Evolutionary conservation across 2,113 vertebrate genomes (phyloP).

Genomic region (Cyanoderma ruficeps): DNA sequence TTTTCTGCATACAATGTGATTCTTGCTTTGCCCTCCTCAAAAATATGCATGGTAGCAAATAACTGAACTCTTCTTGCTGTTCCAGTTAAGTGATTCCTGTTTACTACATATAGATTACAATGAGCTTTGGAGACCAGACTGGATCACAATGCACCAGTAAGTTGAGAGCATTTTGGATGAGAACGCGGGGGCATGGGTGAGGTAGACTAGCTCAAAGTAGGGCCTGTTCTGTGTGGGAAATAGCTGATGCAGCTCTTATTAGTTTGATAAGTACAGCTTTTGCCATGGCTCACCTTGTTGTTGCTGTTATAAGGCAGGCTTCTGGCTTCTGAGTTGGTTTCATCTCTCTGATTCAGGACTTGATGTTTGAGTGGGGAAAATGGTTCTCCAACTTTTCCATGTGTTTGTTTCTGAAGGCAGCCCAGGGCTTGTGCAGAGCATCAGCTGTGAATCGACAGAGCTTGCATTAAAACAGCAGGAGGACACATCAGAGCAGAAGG

Average conservation of each 20-base stretch:
- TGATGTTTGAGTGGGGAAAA: background rate
- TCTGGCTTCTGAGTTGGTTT: background rate
- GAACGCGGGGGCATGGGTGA: background rate
- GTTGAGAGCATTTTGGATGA: background rate
- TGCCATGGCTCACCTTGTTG: background rate
- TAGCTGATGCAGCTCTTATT: background rate
- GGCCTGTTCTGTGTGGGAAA: background rate
- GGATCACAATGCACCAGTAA: background rate
- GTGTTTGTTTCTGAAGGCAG: background rate
- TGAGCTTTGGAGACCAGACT: background rate
- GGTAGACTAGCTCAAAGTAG: background rate
- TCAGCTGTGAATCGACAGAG: background rate
- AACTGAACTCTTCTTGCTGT: background rate
- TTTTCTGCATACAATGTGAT: background rate
- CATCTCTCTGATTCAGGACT: background rate
- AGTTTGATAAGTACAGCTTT: background rate
- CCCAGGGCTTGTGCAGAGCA: background rate
- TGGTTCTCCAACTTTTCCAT: background rate
- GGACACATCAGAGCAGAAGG: background rate
- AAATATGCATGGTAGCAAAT: background rate
- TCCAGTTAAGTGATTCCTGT: background rate
- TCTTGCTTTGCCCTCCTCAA: background rate
- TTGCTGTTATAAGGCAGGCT: background rate
- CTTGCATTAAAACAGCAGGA: background rate
- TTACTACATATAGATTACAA: background rate